A percentile compares a stretch with the other conserved stretches of the same genome.
These are phyloP conservation scores for Cantharis flavilabris DNA, from an alignment of 2,888 invertebrate species.

Conservation along the genomic window DNA sequence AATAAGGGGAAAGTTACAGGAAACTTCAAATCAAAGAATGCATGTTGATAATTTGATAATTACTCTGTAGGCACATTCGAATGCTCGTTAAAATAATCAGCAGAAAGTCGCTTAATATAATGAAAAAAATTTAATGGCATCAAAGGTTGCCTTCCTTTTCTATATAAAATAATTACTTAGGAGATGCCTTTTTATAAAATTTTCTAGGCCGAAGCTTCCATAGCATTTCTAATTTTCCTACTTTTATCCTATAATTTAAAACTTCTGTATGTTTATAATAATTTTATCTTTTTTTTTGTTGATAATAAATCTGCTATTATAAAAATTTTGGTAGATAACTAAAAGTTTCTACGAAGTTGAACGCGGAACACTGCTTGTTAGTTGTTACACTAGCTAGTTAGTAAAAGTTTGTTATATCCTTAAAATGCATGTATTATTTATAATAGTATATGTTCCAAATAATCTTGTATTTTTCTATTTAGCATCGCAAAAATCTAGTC, in stretches of 20 bases:
- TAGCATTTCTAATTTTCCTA: neutral
- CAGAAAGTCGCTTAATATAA: neutral
- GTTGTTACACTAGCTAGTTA: no score
- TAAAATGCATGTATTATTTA: neutral
- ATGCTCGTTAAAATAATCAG: neutral
- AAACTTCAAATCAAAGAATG: neutral
- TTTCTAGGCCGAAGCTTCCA: neutral
- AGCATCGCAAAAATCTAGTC: neutral
- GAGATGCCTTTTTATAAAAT: no score
- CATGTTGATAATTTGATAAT: neutral
- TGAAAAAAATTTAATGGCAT: neutral
- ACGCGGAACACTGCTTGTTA: neutral
- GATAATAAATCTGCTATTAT: neutral
- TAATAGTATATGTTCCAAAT: neutral
- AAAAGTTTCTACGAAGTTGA: neutral
- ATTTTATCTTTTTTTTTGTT: neutral
- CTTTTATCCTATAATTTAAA: neutral
- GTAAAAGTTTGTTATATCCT: neutral
- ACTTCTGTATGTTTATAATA: neutral
- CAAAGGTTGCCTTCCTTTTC: neutral
- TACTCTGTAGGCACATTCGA: neutral
- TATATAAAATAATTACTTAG: neutral
- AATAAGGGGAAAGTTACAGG: neutral
- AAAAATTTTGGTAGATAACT: neutral
- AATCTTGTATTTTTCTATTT: neutral